These are phyloP conservation scores for Chalcosyrphus nemorum DNA, from an alignment of 2,888 invertebrate species.

Conservation along the genomic window DNA sequence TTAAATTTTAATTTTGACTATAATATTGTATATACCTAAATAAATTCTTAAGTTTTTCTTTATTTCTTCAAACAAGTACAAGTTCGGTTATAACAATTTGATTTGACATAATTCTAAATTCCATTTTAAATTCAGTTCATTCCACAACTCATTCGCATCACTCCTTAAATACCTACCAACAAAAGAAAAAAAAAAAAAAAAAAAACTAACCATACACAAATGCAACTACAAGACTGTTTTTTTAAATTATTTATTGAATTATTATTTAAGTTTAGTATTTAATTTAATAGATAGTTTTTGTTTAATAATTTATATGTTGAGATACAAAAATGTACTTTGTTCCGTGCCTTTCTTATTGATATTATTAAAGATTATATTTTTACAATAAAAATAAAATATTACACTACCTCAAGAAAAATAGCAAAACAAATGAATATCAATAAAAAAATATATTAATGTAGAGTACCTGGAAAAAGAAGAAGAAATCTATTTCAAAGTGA, in stretches of 20 bases:
- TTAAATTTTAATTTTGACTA: neutral
- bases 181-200: slow-evolving; percentile 59
- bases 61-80: neutral
- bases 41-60: neutral
- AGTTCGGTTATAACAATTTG: neutral
- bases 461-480: slow-evolving; percentile 63
- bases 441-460: slow-evolving; percentile 16
- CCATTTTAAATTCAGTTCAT: slow-evolving; percentile 7
- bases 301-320: slow-evolving; percentile 61
- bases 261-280: slow-evolving; percentile 54
- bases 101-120: neutral
- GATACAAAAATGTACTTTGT: slow-evolving; percentile 27
- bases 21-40: neutral
- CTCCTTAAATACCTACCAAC: slow-evolving; percentile 21
- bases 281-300: slow-evolving; percentile 36
- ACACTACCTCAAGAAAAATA: slow-evolving; percentile 60
- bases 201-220: slow-evolving; percentile 78
- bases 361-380: slow-evolving; percentile 31
- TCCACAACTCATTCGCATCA: slow-evolving; percentile 7
- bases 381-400: slow-evolving; percentile 19
- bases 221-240: slow-evolving; percentile 81
- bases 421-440: slow-evolving; percentile 26
- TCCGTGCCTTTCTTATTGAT: slow-evolving; percentile 38
- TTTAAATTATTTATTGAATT: slow-evolving; percentile 68
- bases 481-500: neutral